Base-by-base conservation (phyloP, 2,113 vertebrate species). In the Leuciscus idus region DNA sequence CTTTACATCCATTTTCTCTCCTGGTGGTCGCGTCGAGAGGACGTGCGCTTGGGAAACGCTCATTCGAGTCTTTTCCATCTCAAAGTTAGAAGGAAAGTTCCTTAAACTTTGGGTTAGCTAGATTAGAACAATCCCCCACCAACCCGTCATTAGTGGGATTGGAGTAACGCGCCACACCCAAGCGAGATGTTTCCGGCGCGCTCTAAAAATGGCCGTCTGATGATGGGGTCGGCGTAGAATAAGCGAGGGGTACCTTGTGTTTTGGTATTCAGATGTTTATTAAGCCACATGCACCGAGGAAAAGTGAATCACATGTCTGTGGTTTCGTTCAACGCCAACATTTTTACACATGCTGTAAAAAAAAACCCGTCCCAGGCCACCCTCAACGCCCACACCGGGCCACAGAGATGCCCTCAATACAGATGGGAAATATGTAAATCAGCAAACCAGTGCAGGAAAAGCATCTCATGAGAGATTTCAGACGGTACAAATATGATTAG, bases 141-240 rank as follows among this genome's bases (percentile, higher is more conserved):
- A 94, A 90, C 90, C 93, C 93, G 85, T 94, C 92, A 95, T 95
- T 95, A 93, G 94, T 93, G 94, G 94, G 91, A 92, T 91, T 89
- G 89, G 90, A 88, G 91, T 87, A 90, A 90, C 90, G 86, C 0
- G 92, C 90, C 94, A 92, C 94, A 90, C 95, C 95, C 94, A 91
- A 85, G 88, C 86, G n/a, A 88, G 91, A 93, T 89, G 91, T 94
- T 93, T 94, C 91, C 91, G 93, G 92, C 93, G 87, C 83, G 90
- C 89, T 89, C 90, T 91, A 89, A 89, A 90, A 94, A 90, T 89
- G 88, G 88, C 87, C 85, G 90, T 91, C 92, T 89, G 91, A 92
- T 91, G 93, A 92, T 86, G 81, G 83, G 93, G 92, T 93, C 64
- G 81, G 87, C 86, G 88, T 82, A 21, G 48, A 73, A 66, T 85